Evolutionary conservation across 2,888 invertebrate species (phyloP).

Genomic region (Stenodema calcarata): DNA sequence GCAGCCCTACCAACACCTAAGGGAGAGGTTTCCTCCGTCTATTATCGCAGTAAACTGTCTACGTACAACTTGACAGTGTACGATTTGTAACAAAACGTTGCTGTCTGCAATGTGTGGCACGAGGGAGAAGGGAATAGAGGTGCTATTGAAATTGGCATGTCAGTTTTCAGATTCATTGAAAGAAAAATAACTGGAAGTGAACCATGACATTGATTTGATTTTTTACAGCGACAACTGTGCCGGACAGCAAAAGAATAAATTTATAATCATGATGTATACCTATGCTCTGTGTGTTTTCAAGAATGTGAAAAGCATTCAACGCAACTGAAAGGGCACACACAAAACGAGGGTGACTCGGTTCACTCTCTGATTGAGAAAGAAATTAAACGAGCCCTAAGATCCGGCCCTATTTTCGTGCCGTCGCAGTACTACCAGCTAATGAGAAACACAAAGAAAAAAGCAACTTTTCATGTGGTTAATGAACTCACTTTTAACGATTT

Average conservation of each 20-base stretch:
- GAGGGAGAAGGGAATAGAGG: conserved; percentile 50
- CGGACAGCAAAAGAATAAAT: conserved; percentile 55
- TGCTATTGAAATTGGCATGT: conserved; percentile 53
- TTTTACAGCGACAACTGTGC: too few relatives aligned
- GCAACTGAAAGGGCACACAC: conserved; percentile 26
- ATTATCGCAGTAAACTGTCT: background rate
- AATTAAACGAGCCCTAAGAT: conserved; percentile 23
- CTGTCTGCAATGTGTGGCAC: too few relatives aligned
- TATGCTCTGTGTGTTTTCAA: background rate
- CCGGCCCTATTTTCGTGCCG: conserved; percentile 27
- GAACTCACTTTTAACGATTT: conserved; percentile 9
- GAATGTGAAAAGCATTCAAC: too few relatives aligned
- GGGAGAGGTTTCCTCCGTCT: background rate
- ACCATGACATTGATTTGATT: conserved; percentile 11
- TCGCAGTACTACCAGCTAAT: conserved; percentile 38
- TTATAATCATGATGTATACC: conserved; percentile 51
- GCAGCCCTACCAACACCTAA: background rate
- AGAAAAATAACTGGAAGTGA: background rate
- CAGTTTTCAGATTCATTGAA: conserved; percentile 50
- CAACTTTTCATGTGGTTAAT: background rate
- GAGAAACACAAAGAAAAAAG: conserved; percentile 5
- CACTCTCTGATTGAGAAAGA: conserved; percentile 34
- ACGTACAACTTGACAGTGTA: background rate
- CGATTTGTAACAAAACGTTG: conserved; percentile 1
- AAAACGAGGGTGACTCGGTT: conserved; percentile 40